Evolutionary conservation across 1,140 invertebrate species (phyloP).

Genomic region (Euschistus heros): DNA sequence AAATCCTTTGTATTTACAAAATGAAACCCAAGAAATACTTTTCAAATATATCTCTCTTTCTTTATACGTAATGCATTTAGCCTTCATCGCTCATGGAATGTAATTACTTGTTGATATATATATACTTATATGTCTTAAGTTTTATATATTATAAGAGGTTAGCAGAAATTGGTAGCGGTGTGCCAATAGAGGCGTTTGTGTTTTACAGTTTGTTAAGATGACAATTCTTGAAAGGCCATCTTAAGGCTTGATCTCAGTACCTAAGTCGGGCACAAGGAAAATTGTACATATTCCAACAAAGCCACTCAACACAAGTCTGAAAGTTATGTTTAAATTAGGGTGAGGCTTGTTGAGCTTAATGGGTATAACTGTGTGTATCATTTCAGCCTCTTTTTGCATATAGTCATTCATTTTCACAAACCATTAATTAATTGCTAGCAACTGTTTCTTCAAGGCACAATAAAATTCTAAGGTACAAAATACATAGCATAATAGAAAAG

Average conservation of each 20-base stretch:
- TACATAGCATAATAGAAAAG: too few species aligned
- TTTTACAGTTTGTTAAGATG: too few species aligned
- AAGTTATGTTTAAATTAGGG: neutral
- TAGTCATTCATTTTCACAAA: too few species aligned
- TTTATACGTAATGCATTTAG: slow-evolving; percentile 6
- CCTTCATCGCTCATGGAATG: slow-evolving; percentile 10
- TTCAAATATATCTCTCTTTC: neutral
- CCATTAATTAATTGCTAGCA: neutral
- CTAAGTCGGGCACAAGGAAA: slow-evolving; percentile 14
- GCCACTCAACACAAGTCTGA: slow-evolving; percentile 9
- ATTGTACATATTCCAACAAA: slow-evolving; percentile 9
- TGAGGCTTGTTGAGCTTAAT: slow-evolving; percentile 4
- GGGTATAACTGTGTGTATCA: neutral
- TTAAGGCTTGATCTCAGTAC: slow-evolving; percentile 13
- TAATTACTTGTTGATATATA: too few species aligned
- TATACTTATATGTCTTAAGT: too few species aligned
- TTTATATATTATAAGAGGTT: too few species aligned
- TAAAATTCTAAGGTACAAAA: too few species aligned
- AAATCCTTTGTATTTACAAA: too few species aligned
- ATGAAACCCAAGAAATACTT: too few species aligned
- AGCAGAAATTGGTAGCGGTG: too few species aligned
- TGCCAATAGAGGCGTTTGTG: too few species aligned
- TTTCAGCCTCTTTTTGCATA: neutral
- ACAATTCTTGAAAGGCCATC: slow-evolving; percentile 4
- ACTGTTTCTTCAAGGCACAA: neutral